phyloP scores from a whole-genome alignment of 2,888 invertebrate genomes.

The Andrena hattorfiana region DNA sequence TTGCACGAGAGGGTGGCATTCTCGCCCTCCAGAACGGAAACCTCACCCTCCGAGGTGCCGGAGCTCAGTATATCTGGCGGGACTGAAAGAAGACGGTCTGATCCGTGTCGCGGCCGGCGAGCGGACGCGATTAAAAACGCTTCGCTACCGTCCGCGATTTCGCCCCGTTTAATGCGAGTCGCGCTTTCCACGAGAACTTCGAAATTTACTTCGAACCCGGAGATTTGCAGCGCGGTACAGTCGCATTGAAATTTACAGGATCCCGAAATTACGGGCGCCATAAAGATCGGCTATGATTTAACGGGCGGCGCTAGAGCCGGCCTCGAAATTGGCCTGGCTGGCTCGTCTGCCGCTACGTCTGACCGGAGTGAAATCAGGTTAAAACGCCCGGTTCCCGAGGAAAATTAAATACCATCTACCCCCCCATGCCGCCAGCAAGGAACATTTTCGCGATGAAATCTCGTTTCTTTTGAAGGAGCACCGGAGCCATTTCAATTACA shows the following conservation, averaged over 20 bases:
- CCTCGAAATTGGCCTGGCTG: slow-evolving; percentile 59
- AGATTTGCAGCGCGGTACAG: not conserved
- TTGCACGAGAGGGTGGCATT: slow-evolving; percentile 91
- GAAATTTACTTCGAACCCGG: slow-evolving; percentile 1
- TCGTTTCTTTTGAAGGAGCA: slow-evolving; percentile 48
- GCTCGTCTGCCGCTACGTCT: slow-evolving; percentile 1
- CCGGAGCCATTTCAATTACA: slow-evolving; percentile 67
- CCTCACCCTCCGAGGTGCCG: slow-evolving; percentile 90
- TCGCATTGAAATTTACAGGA: not conserved
- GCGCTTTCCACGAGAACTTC: too few relatives aligned
- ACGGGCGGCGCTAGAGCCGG: slow-evolving; percentile 1
- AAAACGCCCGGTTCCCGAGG: slow-evolving; percentile 41
- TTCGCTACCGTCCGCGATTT: not conserved
- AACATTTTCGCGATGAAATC: slow-evolving; percentile 57
- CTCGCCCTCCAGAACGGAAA: slow-evolving; percentile 90
- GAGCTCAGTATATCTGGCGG: slow-evolving; percentile 92
- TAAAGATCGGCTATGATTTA: slow-evolving; percentile 13
- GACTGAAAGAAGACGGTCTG: slow-evolving; percentile 86
- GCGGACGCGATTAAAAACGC: not conserved
- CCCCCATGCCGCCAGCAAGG: not conserved
- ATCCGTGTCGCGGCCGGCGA: not conserved
- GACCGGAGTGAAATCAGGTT: slow-evolving; percentile 42
- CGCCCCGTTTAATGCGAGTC: not conserved
- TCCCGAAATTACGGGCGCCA: slow-evolving; percentile 19
- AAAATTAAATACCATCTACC: slow-evolving; percentile 61